Conservation (phyloP, 2,888 invertebrate genomes). For the Parnassius orleans region DNA sequence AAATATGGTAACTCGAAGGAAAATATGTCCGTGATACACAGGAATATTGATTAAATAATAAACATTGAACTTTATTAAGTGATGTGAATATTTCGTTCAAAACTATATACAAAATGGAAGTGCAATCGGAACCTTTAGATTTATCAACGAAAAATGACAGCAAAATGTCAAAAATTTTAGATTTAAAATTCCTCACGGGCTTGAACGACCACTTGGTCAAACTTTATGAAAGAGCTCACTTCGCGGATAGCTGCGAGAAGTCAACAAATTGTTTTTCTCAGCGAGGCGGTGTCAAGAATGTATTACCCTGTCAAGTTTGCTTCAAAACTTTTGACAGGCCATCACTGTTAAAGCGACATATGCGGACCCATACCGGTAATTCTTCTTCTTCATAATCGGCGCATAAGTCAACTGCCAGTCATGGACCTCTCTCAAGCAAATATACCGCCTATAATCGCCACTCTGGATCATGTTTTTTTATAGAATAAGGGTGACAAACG, state of each 20-base stretch:
- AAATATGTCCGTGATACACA: constrained; percentile 35
- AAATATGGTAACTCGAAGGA: constrained; percentile 51
- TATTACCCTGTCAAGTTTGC: constrained; percentile 82
- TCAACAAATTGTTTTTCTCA: constrained; percentile 36
- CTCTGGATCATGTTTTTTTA: no score
- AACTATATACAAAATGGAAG: constrained; percentile 43
- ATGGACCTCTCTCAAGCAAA: no score
- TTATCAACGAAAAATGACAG: constrained; percentile 55
- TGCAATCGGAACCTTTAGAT: constrained; percentile 69
- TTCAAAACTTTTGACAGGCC: constrained; percentile 86
- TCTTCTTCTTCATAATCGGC: no score
- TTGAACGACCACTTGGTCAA: constrained; percentile 66
- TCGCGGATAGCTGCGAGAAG: constrained; percentile 43
- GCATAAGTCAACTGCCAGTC: no score
- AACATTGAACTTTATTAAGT: no score
- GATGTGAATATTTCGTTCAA: no score
- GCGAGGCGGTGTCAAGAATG: constrained; percentile 50
- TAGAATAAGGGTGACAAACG: no score
- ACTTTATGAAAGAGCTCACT: constrained; percentile 61
- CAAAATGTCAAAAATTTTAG: constrained; percentile 55
- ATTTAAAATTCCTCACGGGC: constrained; percentile 65
- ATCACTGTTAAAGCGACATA: constrained; percentile 83
- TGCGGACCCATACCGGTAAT: constrained; percentile 85
- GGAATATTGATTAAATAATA: no score
- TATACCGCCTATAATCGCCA: no score